Conservation (phyloP, 2,113 vertebrate species). For the Propithecus coquereli region DNA sequence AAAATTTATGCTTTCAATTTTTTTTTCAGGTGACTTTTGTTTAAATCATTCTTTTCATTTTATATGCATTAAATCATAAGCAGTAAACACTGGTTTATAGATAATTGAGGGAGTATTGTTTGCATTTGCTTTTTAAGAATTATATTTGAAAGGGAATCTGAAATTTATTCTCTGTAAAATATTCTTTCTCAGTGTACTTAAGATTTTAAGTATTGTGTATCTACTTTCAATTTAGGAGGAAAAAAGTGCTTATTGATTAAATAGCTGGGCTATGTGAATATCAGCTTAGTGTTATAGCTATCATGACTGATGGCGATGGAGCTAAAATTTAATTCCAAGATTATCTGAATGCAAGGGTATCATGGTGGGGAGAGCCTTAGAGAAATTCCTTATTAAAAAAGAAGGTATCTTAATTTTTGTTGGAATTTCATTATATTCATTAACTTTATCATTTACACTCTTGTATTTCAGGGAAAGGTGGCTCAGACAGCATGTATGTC, state of each 20-base stretch:
- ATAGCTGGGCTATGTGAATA: not conserved
- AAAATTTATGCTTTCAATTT: not conserved
- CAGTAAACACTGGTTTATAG: not conserved
- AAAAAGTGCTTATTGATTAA: not conserved
- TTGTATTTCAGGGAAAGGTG: slow-evolving; percentile 91
- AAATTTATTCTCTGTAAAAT: slow-evolving; percentile 24
- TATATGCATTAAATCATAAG: not conserved
- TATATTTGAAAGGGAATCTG: not conserved
- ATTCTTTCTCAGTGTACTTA: slow-evolving; percentile 9
- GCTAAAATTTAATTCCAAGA: not conserved
- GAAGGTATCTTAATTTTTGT: not conserved
- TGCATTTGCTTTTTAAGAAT: not conserved
- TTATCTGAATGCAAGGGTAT: not conserved
- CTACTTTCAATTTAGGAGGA: not conserved
- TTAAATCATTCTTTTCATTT: not conserved
- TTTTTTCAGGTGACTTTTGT: not conserved
- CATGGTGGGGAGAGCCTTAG: not conserved
- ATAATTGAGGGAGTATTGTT: not conserved
- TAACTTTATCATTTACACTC: not conserved
- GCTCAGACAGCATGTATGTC: slow-evolving; percentile 99
- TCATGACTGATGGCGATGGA: not conserved
- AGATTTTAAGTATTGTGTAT: slow-evolving; percentile 9
- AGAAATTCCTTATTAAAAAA: slow-evolving; percentile 4
- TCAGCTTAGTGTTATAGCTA: not conserved
- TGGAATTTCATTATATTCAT: slow-evolving; percentile 7